Conservation (phyloP, 64 coral and sea anemone genomes). For the Porites australiensis region DNA sequence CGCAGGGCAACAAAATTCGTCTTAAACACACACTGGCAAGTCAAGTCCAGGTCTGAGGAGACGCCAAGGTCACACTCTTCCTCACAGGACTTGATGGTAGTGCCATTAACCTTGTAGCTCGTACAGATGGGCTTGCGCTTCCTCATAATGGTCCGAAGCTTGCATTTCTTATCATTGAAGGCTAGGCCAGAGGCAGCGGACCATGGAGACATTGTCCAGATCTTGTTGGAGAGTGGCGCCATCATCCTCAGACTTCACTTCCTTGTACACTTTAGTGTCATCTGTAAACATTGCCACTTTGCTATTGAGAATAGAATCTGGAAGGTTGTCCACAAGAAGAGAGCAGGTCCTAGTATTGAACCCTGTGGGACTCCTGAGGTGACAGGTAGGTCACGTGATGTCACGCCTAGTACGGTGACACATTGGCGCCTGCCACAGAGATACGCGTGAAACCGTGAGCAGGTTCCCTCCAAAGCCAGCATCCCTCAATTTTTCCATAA, state of each 20-base stretch:
- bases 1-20: too few relatives aligned
- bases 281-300: too few relatives aligned
- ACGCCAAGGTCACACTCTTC: slow-evolving; percentile 55
- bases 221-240: not conserved
- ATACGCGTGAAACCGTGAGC: slow-evolving; percentile 1
- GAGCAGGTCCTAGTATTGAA: not conserved
- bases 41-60: slow-evolving; percentile 51
- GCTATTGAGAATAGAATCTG: not conserved
- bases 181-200: too few relatives aligned
- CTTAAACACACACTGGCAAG: not conserved
- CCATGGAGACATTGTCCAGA: too few relatives aligned
- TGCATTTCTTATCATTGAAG: too few relatives aligned
- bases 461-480: too few relatives aligned
- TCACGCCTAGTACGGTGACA: slow-evolving; percentile 7
- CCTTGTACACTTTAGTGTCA: not conserved
- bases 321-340: slow-evolving; percentile 4
- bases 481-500: too few relatives aligned
- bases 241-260: slow-evolving; percentile 41
- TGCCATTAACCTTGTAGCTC: too few relatives aligned
- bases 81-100: not conserved
- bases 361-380: not conserved
- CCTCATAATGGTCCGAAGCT: too few relatives aligned
- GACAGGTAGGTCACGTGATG: not conserved
- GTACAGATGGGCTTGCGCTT: too few relatives aligned
- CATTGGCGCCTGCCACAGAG: not conserved